Conservation (phyloP, 30 jellyfish, hydroid and myxozoan genomes). For the Sanderia malayensis region DNA sequence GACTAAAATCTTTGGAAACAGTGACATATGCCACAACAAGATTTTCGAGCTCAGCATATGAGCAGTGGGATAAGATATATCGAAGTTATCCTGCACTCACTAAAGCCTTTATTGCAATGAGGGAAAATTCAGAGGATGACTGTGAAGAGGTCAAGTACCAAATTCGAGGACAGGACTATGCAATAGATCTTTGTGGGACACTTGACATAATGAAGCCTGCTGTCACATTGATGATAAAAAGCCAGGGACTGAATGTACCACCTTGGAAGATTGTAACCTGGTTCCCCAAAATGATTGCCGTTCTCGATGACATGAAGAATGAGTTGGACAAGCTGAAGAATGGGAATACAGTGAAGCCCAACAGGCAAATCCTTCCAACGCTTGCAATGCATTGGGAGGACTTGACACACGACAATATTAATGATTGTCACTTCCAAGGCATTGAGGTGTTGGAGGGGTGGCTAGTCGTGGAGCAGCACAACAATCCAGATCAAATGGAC, state of each 20-base stretch:
- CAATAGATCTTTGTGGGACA: constrained; percentile 13
- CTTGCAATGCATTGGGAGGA: constrained; percentile 33
- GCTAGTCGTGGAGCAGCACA: constrained; percentile 10
- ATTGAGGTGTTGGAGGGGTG: constrained; percentile 27
- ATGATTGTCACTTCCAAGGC: constrained; percentile 20
- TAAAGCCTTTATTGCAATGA: constrained; percentile 2
- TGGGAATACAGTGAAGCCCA: constrained; percentile 24
- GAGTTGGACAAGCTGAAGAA: constrained; percentile 5
- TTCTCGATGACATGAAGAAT: constrained; percentile 2
- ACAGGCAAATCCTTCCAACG: constrained; percentile 12
- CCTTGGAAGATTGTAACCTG: constrained; percentile 34
- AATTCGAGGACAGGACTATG: constrained; percentile 17
- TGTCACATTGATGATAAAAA: constrained; percentile 9
- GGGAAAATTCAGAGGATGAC: constrained; percentile 34
- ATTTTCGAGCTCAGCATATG: constrained; percentile 35
- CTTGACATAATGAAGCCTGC: constrained; percentile 33
- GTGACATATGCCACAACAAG: constrained; percentile 42
- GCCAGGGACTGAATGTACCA: constrained; percentile 20
- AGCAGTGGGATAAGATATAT: constrained; percentile 38
- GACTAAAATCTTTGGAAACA: constrained; percentile 29
- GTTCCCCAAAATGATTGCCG: constrained; percentile 13
- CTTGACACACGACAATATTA: constrained; percentile 9
- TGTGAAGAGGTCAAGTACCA: constrained; percentile 23
- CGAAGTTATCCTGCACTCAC: constrained; percentile 18
- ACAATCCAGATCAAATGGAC: neutral